These are phyloP conservation scores for Lysandra bellargus DNA, from an alignment of 2,888 invertebrate species.

Conservation along the genomic window DNA sequence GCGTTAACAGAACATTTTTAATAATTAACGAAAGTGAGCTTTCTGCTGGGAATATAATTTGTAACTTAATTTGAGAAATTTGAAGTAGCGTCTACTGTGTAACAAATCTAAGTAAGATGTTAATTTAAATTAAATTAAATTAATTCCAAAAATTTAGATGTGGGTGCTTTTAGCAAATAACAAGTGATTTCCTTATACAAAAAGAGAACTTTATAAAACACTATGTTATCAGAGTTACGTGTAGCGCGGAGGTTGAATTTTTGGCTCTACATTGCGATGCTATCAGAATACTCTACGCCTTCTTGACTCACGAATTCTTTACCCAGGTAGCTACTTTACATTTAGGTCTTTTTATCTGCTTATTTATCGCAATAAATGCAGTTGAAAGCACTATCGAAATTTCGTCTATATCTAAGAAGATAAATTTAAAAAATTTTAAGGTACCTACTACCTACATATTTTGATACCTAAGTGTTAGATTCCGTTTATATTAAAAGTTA, in stretches of 20 bases:
- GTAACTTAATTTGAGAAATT: background rate
- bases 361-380: background rate
- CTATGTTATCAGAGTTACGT: constrained; percentile 7
- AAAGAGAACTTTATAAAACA: background rate
- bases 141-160: background rate
- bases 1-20: background rate
- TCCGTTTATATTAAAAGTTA: no score
- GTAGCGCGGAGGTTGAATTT: constrained; percentile 23
- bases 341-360: background rate
- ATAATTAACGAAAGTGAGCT: constrained; percentile 13
- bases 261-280: constrained; percentile 10
- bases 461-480: no score
- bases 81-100: background rate
- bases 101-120: background rate
- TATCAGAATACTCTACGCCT: constrained; percentile 15
- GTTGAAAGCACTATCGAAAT: background rate
- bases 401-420: background rate
- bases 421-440: no score
- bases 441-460: no score
- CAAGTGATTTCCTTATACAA: background rate
- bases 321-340: constrained; percentile 10
- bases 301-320: constrained; percentile 15
- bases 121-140: background rate
- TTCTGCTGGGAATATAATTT: background rate
- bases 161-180: background rate